Base-by-base conservation (phyloP, 2,888 invertebrate genomes). In the Melieria picta region DNA sequence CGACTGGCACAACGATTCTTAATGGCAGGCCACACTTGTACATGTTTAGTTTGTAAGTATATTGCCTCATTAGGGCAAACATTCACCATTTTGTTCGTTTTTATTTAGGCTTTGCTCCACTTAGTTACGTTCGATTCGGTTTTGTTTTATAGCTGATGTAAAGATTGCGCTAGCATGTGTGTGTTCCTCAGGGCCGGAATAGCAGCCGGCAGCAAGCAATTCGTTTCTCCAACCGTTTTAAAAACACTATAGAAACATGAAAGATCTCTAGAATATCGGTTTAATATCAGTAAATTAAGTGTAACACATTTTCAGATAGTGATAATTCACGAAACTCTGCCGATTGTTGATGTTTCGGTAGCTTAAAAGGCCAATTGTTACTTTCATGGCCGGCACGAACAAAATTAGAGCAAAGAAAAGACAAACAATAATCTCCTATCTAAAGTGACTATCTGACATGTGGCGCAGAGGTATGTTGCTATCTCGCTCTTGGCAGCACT, bases 251-350 rank as follows among this genome's bases (percentile, higher is more conserved):
- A 61, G 45, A 67, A 60, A 67, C 60, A 46, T 67, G 50, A 67
- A 65, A 67, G 50, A 52, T 11, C 67, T 61, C 61, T 52, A 61
- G 57, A 65, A 43, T 52, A 67, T 67, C 55, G 50, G 50, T 56
- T 61, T 70, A 71, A 70, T 71, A 66, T 68, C 60, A 64, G 57
- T 69, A 66, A 73, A 75, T 75, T 71, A 75, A 73, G 75, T 65
- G 73, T 58, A 69, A 67, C 72, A 73, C 69, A 64, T 71, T 69
- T n/a, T 46, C 42, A 42, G 72, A 72, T 63, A 65, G 69, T 62
- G 62, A 67, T 61, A 67, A 30, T 30, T 30, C 30, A 30, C 11
- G 30, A 13, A 30, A 30, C 30, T 30, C 30, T 30, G 30, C 30
- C 3, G 30, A 30, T 30, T 30, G 30, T 56, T 50, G 43, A 30